These are phyloP conservation scores for Strigamia transsilvanica DNA, from an alignment of 2,888 invertebrate genomes.

Conservation along the genomic window DNA sequence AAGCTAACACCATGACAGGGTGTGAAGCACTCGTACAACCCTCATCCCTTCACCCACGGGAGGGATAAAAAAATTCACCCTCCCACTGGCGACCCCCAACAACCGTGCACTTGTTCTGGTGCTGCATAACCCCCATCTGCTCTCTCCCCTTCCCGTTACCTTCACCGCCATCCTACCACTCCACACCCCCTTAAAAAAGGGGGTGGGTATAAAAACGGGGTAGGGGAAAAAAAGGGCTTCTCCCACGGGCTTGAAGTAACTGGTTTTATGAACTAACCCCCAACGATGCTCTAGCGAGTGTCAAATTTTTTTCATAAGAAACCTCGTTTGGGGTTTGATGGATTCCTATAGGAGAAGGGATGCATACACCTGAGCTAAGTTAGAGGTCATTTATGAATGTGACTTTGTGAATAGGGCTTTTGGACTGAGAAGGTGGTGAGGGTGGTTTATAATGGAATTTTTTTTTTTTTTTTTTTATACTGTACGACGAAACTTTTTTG, in stretches of 20 bases:
- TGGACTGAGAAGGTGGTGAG: constrained; percentile 1
- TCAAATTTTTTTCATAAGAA: constrained; percentile 46
- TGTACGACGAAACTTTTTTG: constrained; percentile 11
- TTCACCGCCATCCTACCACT: constrained; percentile 19
- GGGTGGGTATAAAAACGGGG: constrained; percentile 45
- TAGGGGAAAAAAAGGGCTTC: constrained; percentile 37
- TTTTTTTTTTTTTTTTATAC: constrained; percentile 8
- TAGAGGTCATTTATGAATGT: constrained; percentile 49
- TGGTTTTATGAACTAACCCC: constrained; percentile 49
- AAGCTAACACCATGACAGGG: constrained; percentile 49
- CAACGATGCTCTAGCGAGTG: constrained; percentile 49
- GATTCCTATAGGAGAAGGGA: constrained; percentile 48
- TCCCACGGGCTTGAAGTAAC: constrained; percentile 45
- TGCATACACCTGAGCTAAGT: constrained; percentile 45
- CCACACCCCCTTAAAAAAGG: constrained; percentile 43
- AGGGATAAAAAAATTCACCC: constrained; percentile 43
- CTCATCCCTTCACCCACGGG: constrained; percentile 43
- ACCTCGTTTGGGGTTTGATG: constrained; percentile 48
- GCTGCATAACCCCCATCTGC: constrained; percentile 49
- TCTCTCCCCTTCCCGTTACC: constrained; percentile 45
- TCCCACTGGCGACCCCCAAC: constrained; percentile 48
- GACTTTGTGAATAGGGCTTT: constrained; percentile 40
- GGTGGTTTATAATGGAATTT: constrained; percentile 30
- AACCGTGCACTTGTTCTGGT: constrained; percentile 45
- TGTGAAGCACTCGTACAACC: constrained; percentile 45